Conservation (phyloP, 2,113 vertebrate species). For the Dasypus novemcinctus region DNA sequence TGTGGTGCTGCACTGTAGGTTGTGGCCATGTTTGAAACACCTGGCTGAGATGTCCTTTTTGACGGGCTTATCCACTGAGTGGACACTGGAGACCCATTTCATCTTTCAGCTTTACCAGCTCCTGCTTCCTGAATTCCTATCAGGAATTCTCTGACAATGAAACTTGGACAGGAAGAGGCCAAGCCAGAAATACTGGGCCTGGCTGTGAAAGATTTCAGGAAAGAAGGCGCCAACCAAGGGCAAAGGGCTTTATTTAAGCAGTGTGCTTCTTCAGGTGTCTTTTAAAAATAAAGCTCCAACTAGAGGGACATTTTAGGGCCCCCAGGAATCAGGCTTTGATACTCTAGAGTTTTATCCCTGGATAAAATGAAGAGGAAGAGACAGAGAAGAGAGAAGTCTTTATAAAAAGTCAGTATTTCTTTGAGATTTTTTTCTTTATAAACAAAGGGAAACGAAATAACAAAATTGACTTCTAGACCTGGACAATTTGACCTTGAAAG, state of each 20-base stretch:
- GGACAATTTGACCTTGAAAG: neutral
- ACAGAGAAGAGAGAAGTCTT: neutral
- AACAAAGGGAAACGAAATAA: neutral
- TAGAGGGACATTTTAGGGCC: neutral
- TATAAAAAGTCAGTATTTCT: neutral
- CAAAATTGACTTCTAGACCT: neutral
- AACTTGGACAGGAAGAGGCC: neutral
- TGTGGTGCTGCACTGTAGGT: neutral
- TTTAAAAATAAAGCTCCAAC: slow-evolving; percentile 14
- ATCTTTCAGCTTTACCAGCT: neutral
- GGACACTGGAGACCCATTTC: neutral
- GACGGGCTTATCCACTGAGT: neutral
- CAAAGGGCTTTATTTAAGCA: neutral
- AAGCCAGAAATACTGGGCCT: neutral
- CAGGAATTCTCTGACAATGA: slow-evolving; percentile 17
- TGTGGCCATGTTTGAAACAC: neutral
- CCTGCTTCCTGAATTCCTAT: neutral
- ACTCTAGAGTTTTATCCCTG: neutral
- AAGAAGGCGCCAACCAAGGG: neutral
- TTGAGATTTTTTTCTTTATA: neutral
- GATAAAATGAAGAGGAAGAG: neutral
- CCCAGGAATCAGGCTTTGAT: neutral
- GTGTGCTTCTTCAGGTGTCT: neutral
- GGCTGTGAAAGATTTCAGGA: neutral
- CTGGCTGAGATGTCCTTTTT: neutral